Conservation (phyloP, 2,888 invertebrate genomes). For the Tridacna crocea region DNA sequence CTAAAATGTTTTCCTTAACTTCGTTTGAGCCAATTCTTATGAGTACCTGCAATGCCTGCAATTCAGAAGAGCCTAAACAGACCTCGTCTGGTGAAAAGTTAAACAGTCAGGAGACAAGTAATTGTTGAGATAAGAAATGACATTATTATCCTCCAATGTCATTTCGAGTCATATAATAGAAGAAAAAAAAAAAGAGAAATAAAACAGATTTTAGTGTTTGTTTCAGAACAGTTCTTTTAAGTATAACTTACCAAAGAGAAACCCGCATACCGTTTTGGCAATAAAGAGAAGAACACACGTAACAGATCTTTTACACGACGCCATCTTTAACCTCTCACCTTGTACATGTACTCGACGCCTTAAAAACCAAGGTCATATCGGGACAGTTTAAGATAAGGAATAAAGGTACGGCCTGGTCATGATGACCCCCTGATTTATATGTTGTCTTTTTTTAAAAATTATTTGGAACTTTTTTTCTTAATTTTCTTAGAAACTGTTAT, state of each 20-base stretch:
- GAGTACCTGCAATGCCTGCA: not conserved
- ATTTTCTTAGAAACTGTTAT: no score
- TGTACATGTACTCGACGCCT: no score
- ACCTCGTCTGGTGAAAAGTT: no score
- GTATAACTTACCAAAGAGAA: slow-evolving; percentile 1
- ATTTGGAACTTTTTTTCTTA: no score
- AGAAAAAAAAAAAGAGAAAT: no score
- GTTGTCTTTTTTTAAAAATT: no score
- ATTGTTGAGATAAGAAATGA: not conserved
- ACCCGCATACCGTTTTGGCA: not conserved
- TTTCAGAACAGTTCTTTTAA: not conserved
- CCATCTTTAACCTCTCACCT: no score
- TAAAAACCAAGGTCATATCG: no score
- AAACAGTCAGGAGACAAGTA: not conserved
- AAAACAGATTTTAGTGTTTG: not conserved
- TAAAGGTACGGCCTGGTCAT: no score
- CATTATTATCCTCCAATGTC: not conserved
- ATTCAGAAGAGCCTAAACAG: not conserved
- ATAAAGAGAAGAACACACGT: not conserved
- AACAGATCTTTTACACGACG: no score
- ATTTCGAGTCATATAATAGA: not conserved
- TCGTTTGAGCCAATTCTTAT: not conserved
- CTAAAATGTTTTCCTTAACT: not conserved
- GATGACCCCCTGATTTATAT: no score
- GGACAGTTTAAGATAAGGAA: no score